Percentiles rank a stretch among this genome's conserved stretches.
phyloP scores from a whole-genome alignment of 1,140 invertebrate genomes.

The Zeugodacus cucurbitae region DNA sequence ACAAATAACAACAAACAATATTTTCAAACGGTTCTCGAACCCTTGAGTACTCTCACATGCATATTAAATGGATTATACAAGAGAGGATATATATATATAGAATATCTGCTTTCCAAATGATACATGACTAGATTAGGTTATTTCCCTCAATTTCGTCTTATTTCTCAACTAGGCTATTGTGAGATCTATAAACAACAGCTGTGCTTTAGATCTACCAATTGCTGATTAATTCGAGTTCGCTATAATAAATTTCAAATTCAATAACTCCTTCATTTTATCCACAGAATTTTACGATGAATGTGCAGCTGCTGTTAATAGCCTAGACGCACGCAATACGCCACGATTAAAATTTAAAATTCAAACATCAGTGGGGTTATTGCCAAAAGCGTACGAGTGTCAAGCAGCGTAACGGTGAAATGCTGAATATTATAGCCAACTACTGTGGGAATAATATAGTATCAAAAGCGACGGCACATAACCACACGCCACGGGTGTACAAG shows the following conservation, averaged over 20 bases:
- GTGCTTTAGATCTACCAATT: background rate
- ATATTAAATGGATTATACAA: no score
- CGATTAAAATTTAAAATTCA: background rate
- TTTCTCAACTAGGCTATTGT: no score
- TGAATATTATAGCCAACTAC: slow-evolving; percentile 13
- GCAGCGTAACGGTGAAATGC: background rate
- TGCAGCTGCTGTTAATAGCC: background rate
- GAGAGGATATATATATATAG: no score
- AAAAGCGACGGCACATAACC: background rate
- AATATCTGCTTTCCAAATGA: no score
- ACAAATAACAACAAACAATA: no score
- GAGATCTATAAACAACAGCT: no score
- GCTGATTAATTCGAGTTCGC: background rate
- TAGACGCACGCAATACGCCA: background rate
- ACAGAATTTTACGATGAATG: background rate
- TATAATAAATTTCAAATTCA: background rate
- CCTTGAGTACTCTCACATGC: no score
- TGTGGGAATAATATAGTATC: slow-evolving; percentile 11
- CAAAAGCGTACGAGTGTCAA: background rate
- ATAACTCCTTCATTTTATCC: background rate
- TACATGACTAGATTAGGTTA: no score
- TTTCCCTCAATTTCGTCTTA: no score
- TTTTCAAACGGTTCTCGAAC: no score
- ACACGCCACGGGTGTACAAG: no score
- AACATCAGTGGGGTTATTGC: background rate